These are phyloP conservation scores for Drepana falcataria DNA, from an alignment of 2,888 invertebrate genomes.

Conservation along the genomic window DNA sequence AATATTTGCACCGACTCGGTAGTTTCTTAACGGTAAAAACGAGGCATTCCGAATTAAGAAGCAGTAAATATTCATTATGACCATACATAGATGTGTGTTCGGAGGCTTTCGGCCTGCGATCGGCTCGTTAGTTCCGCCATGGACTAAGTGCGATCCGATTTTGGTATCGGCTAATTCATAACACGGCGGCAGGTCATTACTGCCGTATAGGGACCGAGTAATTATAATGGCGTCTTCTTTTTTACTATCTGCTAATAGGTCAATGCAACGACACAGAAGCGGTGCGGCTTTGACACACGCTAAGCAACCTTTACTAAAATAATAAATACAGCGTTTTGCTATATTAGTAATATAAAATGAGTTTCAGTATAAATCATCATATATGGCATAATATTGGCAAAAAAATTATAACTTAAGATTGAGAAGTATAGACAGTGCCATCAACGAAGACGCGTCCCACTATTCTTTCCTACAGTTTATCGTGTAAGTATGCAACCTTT, in stretches of 20 bases:
- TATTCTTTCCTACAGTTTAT: too few relatives aligned
- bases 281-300: not conserved
- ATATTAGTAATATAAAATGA: too few relatives aligned
- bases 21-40: not conserved
- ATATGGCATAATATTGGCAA: too few relatives aligned
- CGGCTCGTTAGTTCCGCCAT: slow-evolving; percentile 21
- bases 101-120: slow-evolving; percentile 17
- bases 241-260: not conserved
- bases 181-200: not conserved
- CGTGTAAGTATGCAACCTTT: too few relatives aligned
- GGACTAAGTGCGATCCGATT: slow-evolving; percentile 17
- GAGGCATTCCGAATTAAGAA: slow-evolving; percentile 1
- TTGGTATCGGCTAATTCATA: slow-evolving; percentile 9
- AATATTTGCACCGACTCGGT: not conserved
- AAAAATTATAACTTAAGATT: too few relatives aligned
- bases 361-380: too few relatives aligned
- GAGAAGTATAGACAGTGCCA: too few relatives aligned
- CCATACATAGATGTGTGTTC: slow-evolving; percentile 13
- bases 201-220: not conserved
- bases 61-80: slow-evolving; percentile 2
- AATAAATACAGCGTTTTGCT: too few relatives aligned
- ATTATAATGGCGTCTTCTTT: not conserved
- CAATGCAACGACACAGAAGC: not conserved
- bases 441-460: too few relatives aligned
- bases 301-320: too few relatives aligned